These are phyloP conservation scores for Peromyscus attwateri DNA, from an alignment of 2,797 vertebrate species.

Conservation along the genomic window DNA sequence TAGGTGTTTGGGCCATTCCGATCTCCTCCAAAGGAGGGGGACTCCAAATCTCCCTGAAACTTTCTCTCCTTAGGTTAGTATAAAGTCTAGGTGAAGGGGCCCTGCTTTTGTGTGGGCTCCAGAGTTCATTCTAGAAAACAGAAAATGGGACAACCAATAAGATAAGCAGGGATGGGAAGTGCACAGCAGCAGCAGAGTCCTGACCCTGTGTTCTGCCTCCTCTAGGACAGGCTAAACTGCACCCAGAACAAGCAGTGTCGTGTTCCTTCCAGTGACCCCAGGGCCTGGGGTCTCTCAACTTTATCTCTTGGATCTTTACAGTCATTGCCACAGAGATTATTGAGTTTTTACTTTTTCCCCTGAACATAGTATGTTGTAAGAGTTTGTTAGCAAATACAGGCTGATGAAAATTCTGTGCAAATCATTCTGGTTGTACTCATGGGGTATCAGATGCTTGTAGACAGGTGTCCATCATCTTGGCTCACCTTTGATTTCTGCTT, in stretches of 20 bases:
- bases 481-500: neutral
- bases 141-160: neutral
- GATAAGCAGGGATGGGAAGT: fast-evolving
- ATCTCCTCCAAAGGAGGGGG: too few species aligned
- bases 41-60: neutral
- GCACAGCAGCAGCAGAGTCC: neutral
- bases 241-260: neutral
- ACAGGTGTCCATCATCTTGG: neutral
- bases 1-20: neutral
- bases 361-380: neutral
- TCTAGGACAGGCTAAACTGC: too few species aligned
- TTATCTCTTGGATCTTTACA: neutral
- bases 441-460: neutral
- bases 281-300: neutral
- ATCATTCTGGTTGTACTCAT: neutral
- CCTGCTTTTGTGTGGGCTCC: neutral
- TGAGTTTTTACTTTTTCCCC: neutral
- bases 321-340: neutral
- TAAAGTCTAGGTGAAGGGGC: neutral
- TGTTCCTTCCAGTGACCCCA: neutral
- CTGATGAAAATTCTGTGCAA: neutral
- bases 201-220: neutral
- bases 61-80: neutral
- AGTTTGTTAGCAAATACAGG: neutral
- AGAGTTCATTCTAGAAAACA: neutral